phyloP scores from a whole-genome alignment of 2,113 vertebrate species.

The Scartelaos histophorus region DNA sequence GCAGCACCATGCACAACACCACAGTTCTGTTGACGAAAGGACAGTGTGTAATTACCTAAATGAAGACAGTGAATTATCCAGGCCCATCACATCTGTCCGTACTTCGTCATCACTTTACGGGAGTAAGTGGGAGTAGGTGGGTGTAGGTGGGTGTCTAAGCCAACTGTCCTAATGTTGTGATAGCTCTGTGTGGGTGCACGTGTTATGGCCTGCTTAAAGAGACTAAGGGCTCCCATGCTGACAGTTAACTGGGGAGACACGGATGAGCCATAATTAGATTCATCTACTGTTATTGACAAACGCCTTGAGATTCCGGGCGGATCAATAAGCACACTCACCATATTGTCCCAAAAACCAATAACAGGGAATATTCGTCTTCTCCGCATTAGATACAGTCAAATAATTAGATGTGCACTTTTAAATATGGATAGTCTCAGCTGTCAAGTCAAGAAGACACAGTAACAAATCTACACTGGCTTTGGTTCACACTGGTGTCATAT shows the following conservation, averaged over 20 bases:
- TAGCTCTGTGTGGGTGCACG: constrained; percentile 25
- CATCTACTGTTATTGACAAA: constrained; percentile 73
- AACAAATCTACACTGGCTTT: background rate
- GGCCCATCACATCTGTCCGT: constrained; percentile 10
- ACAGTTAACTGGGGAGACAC: constrained; percentile 68
- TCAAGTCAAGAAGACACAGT: background rate
- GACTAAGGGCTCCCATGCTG: constrained; percentile 69
- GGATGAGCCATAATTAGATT: constrained; percentile 75
- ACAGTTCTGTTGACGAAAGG: background rate
- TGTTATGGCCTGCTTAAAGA: constrained; percentile 25
- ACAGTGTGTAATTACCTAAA: constrained; percentile 4
- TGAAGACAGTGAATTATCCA: background rate
- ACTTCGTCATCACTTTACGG: constrained; percentile 22
- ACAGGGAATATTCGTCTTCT: constrained; percentile 56
- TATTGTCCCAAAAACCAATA: constrained; percentile 73
- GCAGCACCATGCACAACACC: background rate
- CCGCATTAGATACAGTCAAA: constrained; percentile 68
- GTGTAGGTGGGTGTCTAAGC: constrained; percentile 64
- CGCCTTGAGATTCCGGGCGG: constrained; percentile 48
- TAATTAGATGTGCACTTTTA: constrained; percentile 64
- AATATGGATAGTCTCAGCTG: constrained; percentile 8
- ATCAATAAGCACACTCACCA: constrained; percentile 71
- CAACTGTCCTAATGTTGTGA: constrained; percentile 56
- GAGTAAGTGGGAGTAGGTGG: constrained; percentile 47
- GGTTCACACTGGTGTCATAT: background rate